Conservation (phyloP, 2,888 invertebrate species). For the Calliphora vomitoria region DNA sequence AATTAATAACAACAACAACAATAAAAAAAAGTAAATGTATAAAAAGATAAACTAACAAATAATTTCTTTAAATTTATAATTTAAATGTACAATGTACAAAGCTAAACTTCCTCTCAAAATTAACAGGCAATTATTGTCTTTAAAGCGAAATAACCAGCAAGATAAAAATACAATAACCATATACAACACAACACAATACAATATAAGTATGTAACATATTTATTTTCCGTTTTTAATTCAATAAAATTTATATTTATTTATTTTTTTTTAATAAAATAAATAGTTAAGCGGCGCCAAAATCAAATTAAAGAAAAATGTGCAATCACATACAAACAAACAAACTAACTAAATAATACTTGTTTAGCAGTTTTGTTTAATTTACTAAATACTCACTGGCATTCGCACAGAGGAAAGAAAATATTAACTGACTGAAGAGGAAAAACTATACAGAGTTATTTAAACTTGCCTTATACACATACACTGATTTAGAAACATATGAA, state of each 20-base stretch:
- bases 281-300: slow-evolving; percentile 69
- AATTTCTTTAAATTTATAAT: slow-evolving; percentile 61
- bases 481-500: neutral
- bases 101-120: slow-evolving; percentile 55
- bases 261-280: slow-evolving; percentile 42
- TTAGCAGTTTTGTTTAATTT: slow-evolving; percentile 17
- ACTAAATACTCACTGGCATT: slow-evolving; percentile 4
- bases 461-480: neutral
- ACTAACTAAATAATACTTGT: neutral
- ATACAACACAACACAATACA: neutral
- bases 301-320: slow-evolving; percentile 63
- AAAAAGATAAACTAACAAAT: slow-evolving; percentile 28
- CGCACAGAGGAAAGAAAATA: slow-evolving; percentile 1
- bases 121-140: slow-evolving; percentile 38
- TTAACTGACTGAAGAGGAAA: slow-evolving; percentile 9
- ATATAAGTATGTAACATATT: slow-evolving; percentile 10
- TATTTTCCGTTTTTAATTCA: slow-evolving; percentile 23
- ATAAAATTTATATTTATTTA: slow-evolving; percentile 35
- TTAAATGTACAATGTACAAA: slow-evolving; percentile 64
- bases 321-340: slow-evolving; percentile 23
- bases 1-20: slow-evolving; percentile 49
- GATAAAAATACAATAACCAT: neutral
- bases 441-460: neutral
- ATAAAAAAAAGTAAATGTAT: neutral
- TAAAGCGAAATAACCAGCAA: slow-evolving; percentile 20